Evolutionary conservation across 1,140 invertebrate species (phyloP).

Genomic region (Zaprionus tsacasi): DNA sequence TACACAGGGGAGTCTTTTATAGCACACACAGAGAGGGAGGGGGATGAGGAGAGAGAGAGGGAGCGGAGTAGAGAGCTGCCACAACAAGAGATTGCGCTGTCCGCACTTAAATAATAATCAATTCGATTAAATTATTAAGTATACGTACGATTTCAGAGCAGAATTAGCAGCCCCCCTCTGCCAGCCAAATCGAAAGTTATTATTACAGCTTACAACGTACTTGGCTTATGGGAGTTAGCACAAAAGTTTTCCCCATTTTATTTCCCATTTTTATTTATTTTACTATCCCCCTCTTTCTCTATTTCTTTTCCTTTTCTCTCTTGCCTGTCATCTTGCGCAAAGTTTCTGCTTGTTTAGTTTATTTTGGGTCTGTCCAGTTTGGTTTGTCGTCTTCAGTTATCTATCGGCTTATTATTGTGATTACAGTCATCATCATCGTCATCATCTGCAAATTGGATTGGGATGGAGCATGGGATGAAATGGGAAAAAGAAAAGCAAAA

Average conservation of each 20-base stretch:
- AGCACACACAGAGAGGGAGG: background rate
- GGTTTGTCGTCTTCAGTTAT: constrained; percentile 2
- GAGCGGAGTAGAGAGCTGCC: background rate
- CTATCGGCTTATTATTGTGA: constrained; percentile 57
- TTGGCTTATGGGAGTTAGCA: constrained; percentile 36
- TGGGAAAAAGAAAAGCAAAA: constrained; percentile 15
- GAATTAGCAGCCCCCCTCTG: constrained; percentile 33
- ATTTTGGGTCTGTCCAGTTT: constrained; percentile 41
- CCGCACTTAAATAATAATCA: constrained; percentile 82
- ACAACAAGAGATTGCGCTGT: constrained; percentile 59
- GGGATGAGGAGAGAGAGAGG: background rate
- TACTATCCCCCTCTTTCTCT: background rate
- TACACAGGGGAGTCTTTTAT: constrained; percentile 53
- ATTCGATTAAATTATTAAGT: constrained; percentile 79
- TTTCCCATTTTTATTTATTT: constrained; percentile 21
- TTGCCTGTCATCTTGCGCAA: background rate
- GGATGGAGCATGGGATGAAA: background rate
- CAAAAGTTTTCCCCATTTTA: constrained; percentile 73
- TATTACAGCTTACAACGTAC: constrained; percentile 33
- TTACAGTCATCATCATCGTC: constrained; percentile 59
- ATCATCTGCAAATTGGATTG: constrained; percentile 6
- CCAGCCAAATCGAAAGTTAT: constrained; percentile 45
- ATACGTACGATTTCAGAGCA: constrained; percentile 24
- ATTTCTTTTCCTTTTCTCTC: background rate
- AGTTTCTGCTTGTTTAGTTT: constrained; percentile 51